Evolutionary conservation across 2,113 vertebrate genomes (phyloP).

Genomic region (Ceyx cyanopectus): DNA sequence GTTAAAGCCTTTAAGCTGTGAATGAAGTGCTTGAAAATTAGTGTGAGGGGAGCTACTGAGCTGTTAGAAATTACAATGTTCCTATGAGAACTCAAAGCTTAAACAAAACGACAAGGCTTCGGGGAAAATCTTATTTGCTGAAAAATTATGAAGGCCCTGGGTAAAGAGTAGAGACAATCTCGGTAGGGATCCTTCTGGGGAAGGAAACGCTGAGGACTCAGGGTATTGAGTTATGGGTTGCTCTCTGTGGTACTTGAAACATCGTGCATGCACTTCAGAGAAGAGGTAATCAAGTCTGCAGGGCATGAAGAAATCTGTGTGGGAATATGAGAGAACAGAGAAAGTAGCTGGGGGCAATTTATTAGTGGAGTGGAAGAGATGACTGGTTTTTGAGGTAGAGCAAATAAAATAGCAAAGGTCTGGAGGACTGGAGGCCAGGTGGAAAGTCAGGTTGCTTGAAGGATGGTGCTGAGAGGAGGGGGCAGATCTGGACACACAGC

Average conservation of each 20-base stretch:
- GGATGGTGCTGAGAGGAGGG: background rate
- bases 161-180: background rate
- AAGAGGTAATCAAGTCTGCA: background rate
- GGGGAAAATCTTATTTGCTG: background rate
- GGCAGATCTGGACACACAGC: background rate
- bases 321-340: background rate
- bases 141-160: background rate
- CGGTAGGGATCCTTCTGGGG: background rate
- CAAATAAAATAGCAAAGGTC: background rate
- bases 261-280: background rate
- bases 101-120: background rate
- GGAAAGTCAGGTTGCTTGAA: background rate
- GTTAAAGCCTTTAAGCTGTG: background rate
- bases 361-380: background rate
- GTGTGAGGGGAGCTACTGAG: background rate
- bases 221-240: background rate
- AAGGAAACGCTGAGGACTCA: background rate
- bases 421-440: background rate
- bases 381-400: background rate
- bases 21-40: background rate
- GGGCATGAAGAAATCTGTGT: background rate
- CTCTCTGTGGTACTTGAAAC: background rate
- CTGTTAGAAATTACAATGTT: background rate
- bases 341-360: background rate
- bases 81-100: background rate